Conservation (phyloP, 1,140 invertebrate genomes). For the Hyles vespertilio region DNA sequence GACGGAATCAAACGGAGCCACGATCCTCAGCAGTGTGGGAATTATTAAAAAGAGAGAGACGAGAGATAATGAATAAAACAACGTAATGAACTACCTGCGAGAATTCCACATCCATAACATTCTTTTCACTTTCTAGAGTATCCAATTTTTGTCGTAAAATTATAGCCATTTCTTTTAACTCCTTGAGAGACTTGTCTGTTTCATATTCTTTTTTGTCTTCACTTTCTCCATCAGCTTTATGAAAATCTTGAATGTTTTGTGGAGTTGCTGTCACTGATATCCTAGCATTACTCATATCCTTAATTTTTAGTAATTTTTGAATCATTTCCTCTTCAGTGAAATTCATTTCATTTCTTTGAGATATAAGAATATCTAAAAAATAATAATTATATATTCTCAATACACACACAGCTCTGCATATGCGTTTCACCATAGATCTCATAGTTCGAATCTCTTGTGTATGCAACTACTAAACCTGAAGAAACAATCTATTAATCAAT, state of each 20-base stretch:
- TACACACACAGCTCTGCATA: too few relatives aligned
- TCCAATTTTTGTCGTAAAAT: conserved; percentile 56
- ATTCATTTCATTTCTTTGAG: too few relatives aligned
- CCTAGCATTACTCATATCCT: conserved; percentile 15
- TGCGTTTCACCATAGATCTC: too few relatives aligned
- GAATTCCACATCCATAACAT: conserved; percentile 62
- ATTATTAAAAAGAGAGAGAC: too few relatives aligned
- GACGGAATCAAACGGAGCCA: too few relatives aligned
- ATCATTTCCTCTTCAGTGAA: conserved; percentile 32
- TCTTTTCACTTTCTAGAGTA: conserved; percentile 55
- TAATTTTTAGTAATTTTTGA: conserved; percentile 33
- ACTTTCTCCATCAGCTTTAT: neutral
- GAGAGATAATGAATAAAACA: too few relatives aligned
- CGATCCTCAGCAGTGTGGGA: too few relatives aligned
- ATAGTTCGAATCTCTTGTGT: too few relatives aligned
- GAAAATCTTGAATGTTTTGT: neutral
- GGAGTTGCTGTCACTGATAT: conserved; percentile 1
- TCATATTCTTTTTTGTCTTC: conserved; percentile 26
- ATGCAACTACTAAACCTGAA: too few relatives aligned
- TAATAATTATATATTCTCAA: too few relatives aligned
- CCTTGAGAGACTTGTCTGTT: conserved; percentile 47
- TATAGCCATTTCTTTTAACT: conserved; percentile 57
- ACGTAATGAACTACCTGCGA: conserved; percentile 40
- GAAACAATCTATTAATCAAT: too few relatives aligned
- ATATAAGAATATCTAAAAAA: too few relatives aligned